A percentile compares a stretch with the other conserved stretches of the same genome.
Evolutionary conservation across 2,797 vertebrate species (phyloP).

Genomic region (Botia kubotai): DNA sequence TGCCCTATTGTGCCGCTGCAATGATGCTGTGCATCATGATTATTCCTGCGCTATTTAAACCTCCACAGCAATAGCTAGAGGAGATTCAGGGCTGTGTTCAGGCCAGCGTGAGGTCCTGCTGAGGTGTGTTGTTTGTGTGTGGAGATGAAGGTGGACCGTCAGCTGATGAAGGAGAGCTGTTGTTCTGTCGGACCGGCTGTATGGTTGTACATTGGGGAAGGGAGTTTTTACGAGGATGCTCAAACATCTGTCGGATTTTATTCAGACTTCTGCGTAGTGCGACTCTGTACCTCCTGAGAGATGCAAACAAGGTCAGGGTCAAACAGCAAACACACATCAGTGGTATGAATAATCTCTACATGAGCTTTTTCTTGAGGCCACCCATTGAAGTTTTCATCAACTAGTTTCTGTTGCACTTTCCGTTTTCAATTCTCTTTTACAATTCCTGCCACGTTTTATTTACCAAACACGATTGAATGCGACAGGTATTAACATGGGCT

Average conservation of each 20-base stretch:
- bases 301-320: slow-evolving; percentile 49
- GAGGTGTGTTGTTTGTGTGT: slow-evolving; percentile 31
- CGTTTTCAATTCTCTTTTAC: background rate
- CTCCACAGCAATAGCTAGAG: background rate
- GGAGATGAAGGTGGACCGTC: slow-evolving; percentile 2
- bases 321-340: slow-evolving; percentile 13
- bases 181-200: slow-evolving; percentile 54
- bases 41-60: slow-evolving; percentile 22
- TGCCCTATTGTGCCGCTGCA: slow-evolving; percentile 28
- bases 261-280: slow-evolving; percentile 62
- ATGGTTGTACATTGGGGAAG: slow-evolving; percentile 57
- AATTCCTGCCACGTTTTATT: slow-evolving; percentile 16
- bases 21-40: slow-evolving; percentile 20
- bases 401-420: slow-evolving; percentile 1
- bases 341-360: background rate
- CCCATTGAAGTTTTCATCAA: background rate
- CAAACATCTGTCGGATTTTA: slow-evolving; percentile 63
- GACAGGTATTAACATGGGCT: slow-evolving; percentile 6
- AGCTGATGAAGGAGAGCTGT: slow-evolving; percentile 37
- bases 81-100: slow-evolving; percentile 6
- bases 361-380: background rate
- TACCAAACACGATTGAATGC: background rate
- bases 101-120: slow-evolving; percentile 28
- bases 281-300: slow-evolving; percentile 74
- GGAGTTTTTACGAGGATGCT: slow-evolving; percentile 50